Conservation (phyloP, 2,888 invertebrate species). For the Branchinecta sandiegonensis region DNA sequence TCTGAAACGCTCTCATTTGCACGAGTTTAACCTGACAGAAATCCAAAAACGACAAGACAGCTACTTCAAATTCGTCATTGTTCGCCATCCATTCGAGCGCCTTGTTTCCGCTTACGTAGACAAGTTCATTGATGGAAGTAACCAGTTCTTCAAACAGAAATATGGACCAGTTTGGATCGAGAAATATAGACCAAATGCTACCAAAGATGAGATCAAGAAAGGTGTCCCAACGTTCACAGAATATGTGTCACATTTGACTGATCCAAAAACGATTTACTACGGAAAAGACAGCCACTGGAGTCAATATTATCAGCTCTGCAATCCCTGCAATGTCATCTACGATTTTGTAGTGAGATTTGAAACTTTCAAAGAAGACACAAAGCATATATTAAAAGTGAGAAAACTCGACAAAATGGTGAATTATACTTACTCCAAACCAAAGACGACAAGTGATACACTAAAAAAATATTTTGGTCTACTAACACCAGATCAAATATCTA, state of each 20-base stretch:
- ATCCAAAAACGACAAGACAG: neutral
- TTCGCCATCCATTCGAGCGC: conserved; percentile 2
- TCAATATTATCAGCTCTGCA: neutral
- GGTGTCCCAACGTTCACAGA: neutral
- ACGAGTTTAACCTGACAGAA: neutral
- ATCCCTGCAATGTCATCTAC: neutral
- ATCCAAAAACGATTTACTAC: neutral
- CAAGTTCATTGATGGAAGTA: neutral
- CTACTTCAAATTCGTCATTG: neutral
- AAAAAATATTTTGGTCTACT: neutral
- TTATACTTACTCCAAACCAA: neutral
- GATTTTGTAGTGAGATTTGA: conserved; percentile 1
- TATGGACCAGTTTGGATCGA: neutral
- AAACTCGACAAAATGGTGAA: conserved; percentile 5
- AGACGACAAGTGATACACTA: neutral
- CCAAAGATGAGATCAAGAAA: neutral
- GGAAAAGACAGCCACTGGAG: neutral
- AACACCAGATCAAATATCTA: neutral
- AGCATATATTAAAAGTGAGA: neutral
- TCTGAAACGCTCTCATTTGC: neutral
- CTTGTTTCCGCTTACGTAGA: neutral
- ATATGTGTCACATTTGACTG: neutral
- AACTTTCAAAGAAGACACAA: neutral
- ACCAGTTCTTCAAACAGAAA: neutral
- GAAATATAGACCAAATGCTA: conserved; percentile 8